Conservation (phyloP, 2,113 vertebrate genomes). For the Eudyptes chrysolophus region DNA sequence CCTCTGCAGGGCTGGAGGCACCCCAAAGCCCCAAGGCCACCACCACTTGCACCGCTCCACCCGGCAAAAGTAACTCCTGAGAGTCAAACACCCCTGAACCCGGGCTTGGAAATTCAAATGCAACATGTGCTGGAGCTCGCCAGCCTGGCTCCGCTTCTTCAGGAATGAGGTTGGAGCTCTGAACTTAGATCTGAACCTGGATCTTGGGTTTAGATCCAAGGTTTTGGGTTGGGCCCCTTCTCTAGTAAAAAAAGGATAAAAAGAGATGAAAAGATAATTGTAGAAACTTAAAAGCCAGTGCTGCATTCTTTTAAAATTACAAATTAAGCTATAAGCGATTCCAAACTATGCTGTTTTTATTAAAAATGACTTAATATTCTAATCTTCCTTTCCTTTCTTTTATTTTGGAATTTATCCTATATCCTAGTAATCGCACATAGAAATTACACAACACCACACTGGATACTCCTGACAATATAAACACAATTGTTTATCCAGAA, state of each 20-base stretch:
- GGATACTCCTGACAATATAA: slow-evolving; percentile 70
- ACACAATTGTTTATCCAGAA: slow-evolving; percentile 81
- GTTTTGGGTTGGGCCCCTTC: slow-evolving; percentile 35
- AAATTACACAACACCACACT: slow-evolving; percentile 63
- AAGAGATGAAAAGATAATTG: slow-evolving; percentile 66
- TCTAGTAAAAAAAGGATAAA: slow-evolving; percentile 51
- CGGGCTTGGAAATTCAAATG: neutral
- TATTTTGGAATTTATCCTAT: slow-evolving; percentile 67
- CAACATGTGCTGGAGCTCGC: neutral
- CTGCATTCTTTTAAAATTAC: slow-evolving; percentile 70
- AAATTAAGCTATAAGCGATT: slow-evolving; percentile 71
- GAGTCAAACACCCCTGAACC: neutral
- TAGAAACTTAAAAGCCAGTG: slow-evolving; percentile 51
- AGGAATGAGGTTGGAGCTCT: neutral
- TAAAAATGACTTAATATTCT: slow-evolving; percentile 75
- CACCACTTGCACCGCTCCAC: neutral
- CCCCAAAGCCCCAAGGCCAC: neutral
- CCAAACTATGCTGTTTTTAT: slow-evolving; percentile 68
- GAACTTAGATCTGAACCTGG: slow-evolving; percentile 44
- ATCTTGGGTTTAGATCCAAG: slow-evolving; percentile 41
- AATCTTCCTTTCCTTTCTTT: slow-evolving; percentile 66
- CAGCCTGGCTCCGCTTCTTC: neutral
- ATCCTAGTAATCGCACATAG: slow-evolving; percentile 66
- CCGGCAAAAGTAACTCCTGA: neutral
- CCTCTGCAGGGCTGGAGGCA: neutral